Conservation (phyloP, 2,113 vertebrate species). For the Pelecanoides urinatrix region DNA sequence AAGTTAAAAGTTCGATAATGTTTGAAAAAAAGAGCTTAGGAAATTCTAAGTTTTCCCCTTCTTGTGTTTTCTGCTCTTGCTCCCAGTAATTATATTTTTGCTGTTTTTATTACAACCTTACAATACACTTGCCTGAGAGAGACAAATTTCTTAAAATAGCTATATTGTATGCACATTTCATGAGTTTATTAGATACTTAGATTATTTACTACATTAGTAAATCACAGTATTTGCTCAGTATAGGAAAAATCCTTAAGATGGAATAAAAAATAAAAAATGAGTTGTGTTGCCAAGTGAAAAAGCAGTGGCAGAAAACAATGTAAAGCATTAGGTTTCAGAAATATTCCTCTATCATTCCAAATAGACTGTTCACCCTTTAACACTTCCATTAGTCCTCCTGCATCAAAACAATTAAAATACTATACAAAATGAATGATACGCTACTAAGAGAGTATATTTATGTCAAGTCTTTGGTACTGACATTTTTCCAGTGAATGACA, state of each 20-base stretch:
- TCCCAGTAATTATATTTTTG: not conserved
- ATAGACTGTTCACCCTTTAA: conserved; percentile 25
- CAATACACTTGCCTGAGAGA: not conserved
- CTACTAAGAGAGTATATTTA: not conserved
- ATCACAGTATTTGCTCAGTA: not conserved
- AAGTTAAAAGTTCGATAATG: not conserved
- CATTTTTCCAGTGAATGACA: not conserved
- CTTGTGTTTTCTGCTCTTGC: not conserved
- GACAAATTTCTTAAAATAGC: not conserved
- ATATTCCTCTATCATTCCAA: not conserved
- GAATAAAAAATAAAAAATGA: not conserved
- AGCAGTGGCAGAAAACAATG: not conserved
- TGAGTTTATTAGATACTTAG: not conserved
- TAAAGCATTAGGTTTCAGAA: not conserved
- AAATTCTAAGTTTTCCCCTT: not conserved
- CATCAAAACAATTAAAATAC: not conserved
- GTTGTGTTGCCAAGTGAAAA: not conserved
- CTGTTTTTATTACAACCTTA: not conserved
- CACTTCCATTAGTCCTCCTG: conserved; percentile 13
- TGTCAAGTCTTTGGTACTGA: not conserved
- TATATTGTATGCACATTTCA: not conserved
- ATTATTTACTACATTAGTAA: not conserved
- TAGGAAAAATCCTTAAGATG: not conserved
- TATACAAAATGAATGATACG: not conserved
- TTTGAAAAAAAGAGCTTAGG: not conserved